Conservation (phyloP, 2,797 vertebrate species). For the Xenops minutus region DNA sequence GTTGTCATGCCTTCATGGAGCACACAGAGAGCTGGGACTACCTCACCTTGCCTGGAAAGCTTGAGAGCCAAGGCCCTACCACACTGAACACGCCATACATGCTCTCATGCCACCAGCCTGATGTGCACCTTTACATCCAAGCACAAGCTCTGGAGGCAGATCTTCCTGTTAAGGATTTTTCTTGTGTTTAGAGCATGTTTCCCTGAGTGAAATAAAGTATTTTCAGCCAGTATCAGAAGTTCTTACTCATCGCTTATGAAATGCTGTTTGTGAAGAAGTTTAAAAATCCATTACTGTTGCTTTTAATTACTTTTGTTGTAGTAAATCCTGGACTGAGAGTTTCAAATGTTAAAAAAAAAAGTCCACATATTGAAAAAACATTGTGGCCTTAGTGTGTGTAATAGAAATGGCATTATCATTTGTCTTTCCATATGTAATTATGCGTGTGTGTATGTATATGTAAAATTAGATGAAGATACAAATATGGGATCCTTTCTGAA, state of each 20-base stretch:
- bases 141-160: not conserved
- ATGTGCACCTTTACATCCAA: not conserved
- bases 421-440: not conserved
- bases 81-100: not conserved
- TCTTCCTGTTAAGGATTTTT: not conserved
- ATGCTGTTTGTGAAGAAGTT: not conserved
- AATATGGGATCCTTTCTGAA: not conserved
- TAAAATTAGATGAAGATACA: not conserved
- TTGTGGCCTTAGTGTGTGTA: not conserved
- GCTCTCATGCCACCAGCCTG: not conserved
- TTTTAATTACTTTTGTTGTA: not conserved
- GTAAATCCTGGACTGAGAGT: not conserved
- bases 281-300: not conserved
- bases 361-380: not conserved
- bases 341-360: not conserved
- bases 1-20: not conserved
- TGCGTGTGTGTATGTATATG: not conserved
- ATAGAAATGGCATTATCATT: not conserved
- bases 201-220: not conserved
- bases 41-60: not conserved
- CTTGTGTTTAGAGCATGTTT: not conserved
- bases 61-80: not conserved
- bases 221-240: constrained; percentile 23
- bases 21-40: not conserved
- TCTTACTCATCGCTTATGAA: not conserved